phyloP scores from a whole-genome alignment of 2,888 invertebrate genomes.

The Ariolimax columbianus region DNA sequence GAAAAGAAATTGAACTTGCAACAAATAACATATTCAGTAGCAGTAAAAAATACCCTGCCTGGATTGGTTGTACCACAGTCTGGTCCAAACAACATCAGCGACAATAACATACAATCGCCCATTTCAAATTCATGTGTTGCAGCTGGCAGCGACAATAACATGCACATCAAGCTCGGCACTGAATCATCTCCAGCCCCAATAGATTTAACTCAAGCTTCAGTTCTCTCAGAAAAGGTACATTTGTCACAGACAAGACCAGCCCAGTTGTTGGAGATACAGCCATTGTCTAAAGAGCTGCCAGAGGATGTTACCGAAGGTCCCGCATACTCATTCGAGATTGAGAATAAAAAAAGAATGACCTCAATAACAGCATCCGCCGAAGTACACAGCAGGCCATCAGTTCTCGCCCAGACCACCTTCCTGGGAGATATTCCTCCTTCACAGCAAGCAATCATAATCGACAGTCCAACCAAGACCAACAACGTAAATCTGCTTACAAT shows the following conservation, averaged over 20 bases:
- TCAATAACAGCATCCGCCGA: constrained; percentile 50
- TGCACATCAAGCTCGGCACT: not conserved
- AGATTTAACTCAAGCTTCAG: no score
- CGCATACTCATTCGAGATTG: not conserved
- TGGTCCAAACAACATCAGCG: not conserved
- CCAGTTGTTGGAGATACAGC: not conserved
- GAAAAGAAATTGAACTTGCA: not conserved
- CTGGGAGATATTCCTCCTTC: not conserved
- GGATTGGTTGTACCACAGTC: not conserved
- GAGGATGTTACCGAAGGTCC: not conserved
- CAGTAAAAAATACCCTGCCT: not conserved
- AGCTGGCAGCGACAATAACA: not conserved
- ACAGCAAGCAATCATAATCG: constrained; percentile 18
- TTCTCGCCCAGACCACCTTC: constrained; percentile 6
- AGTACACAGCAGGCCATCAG: constrained; percentile 54
- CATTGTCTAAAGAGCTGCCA: not conserved
- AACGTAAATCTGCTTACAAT: not conserved
- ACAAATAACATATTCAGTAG: not conserved
- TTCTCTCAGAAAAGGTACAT: not conserved
- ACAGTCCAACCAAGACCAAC: not conserved
- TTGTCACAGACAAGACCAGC: not conserved
- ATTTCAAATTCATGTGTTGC: not conserved
- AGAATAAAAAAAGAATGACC: not conserved
- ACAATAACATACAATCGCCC: not conserved
- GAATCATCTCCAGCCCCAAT: not conserved